These are phyloP conservation scores for Arenaria interpres DNA, from an alignment of 2,113 vertebrate genomes.

Conservation along the genomic window DNA sequence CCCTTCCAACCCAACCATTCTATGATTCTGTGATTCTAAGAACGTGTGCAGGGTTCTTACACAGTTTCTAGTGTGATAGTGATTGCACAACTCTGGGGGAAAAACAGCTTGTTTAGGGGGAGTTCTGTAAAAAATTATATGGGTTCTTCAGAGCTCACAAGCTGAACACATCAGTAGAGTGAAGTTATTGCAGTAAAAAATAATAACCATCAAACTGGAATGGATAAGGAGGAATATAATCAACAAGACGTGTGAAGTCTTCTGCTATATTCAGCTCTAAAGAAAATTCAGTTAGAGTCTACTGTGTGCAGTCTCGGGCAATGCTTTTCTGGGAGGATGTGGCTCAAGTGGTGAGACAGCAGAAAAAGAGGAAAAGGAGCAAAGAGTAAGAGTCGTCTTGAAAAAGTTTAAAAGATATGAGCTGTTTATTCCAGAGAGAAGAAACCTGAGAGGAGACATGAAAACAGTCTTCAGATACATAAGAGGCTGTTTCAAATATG, in stretches of 20 bases:
- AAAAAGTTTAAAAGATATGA: background rate
- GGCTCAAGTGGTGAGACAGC: background rate
- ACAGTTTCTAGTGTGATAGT: background rate
- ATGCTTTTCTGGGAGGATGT: background rate
- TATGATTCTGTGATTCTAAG: too few species aligned
- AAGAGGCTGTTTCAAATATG: background rate
- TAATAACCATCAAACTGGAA: background rate
- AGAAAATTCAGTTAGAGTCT: background rate
- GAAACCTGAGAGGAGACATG: background rate
- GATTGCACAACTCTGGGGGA: background rate
- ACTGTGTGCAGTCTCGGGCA: background rate
- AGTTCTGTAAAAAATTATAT: background rate
- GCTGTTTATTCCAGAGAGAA: constrained; percentile 27
- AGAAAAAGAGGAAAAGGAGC: background rate
- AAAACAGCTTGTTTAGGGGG: background rate
- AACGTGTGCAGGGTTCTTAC: background rate
- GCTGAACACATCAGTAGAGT: background rate
- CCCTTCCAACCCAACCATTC: too few species aligned
- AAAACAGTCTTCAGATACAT: background rate
- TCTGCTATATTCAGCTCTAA: background rate
- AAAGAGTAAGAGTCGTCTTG: background rate
- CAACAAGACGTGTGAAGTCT: background rate
- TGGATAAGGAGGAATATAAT: background rate
- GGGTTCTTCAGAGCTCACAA: background rate
- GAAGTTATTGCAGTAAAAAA: background rate